Evolutionary conservation across 2,113 vertebrate genomes (phyloP), one percentile per base, ranked within the genome.

Genomic region (Mungos mungo): DNA sequence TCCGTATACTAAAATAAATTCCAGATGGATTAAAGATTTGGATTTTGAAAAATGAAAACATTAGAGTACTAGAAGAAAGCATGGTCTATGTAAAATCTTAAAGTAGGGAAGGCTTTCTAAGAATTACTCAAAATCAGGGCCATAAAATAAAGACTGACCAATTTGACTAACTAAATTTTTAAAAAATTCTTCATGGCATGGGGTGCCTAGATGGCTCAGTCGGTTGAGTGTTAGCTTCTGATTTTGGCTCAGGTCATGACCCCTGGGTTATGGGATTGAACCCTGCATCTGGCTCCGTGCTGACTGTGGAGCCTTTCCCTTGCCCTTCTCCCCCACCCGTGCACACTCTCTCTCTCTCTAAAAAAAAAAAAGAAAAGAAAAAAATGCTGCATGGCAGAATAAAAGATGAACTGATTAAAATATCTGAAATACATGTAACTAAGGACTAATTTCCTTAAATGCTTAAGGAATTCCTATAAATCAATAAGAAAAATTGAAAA

Each of bases 1-100:
- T 96, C 38, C 60, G 96, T 82, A 89, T 69, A 47, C 80, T 93
- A 68, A 95, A 89, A 77, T 92, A 92, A 93, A 93, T 92, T 85
- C 84, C 84, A 92, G 33, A 81, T 72, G 18, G 10, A 90, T 68
- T 93, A 71, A 90, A 93, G 69, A 66, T 92, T 97, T 96, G 18
- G n/a, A 92, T 80, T 54, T 93, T 29, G 79, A 71, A 92, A 84
- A 65, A 47, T 19, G 31, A 92, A 97, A 81, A 57, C 31, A 88
- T 87, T 7, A 85, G 93, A 95, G 35, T 77, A 71, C n/a, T 35
- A 95, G 35, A 90, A 87, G 38, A 95, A 93, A 93, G n/a, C 38
- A 68, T 23, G 8, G 87, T 65, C 71, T 52, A 80, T 27, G 87
- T 72, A 90, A 93, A 76, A 90, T 86, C 95, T 97, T 89, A 79